Conservation (phyloP, 2,888 invertebrate species). For the Dicranocentrus wangi region DNA sequence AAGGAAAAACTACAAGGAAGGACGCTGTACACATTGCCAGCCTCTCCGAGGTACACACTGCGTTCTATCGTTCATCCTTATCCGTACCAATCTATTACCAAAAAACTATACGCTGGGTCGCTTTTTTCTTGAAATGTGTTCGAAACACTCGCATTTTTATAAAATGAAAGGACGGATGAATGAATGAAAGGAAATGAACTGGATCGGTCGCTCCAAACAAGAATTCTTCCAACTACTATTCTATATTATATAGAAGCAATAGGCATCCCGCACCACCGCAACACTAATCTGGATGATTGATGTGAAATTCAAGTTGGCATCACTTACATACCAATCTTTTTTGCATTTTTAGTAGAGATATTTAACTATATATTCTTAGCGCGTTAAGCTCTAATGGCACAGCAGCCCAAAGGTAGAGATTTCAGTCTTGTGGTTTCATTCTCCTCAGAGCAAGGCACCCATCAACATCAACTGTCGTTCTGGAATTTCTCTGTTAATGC, state of each 20-base stretch:
- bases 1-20: neutral
- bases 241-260: no score
- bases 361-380: conserved; percentile 3
- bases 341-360: neutral
- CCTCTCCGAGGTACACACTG: no score
- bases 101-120: no score
- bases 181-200: conserved; percentile 30
- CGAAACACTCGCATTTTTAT: neutral
- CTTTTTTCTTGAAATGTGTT: neutral
- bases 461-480: conserved; percentile 55
- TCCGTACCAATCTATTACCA: no score
- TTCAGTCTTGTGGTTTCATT: conserved; percentile 1
- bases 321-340: conserved; percentile 30
- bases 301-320: conserved; percentile 59
- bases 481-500: conserved; percentile 49
- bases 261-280: no score
- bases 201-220: neutral
- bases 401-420: neutral
- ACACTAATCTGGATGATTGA: conserved; percentile 55
- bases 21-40: no score
- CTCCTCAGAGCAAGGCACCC: conserved; percentile 12
- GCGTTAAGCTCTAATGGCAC: neutral
- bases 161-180: neutral
- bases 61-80: no score
- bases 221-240: no score